Conservation (phyloP, 2,797 vertebrate genomes). For the Lepus oiostolus region DNA sequence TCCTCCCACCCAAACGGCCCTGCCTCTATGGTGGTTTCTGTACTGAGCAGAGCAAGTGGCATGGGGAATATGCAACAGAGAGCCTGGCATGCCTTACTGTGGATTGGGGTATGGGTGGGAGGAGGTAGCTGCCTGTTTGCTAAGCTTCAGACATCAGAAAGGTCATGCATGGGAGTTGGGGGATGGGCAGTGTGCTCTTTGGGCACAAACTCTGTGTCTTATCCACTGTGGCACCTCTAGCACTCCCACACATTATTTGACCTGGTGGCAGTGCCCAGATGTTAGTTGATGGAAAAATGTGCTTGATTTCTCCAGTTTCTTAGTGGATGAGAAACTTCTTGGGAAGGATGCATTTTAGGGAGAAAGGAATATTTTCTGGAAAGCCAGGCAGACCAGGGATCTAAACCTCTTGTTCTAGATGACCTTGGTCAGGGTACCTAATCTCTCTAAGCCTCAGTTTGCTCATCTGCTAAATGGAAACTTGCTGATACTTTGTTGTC, state of each 20-base stretch:
- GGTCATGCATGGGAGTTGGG: background rate
- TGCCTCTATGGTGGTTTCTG: slow-evolving; percentile 48
- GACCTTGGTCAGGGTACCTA: background rate
- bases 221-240: background rate
- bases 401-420: background rate
- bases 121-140: background rate
- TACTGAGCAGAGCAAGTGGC: slow-evolving; percentile 1
- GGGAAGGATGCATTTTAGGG: background rate
- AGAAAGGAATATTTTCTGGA: slow-evolving; percentile 32
- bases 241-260: background rate
- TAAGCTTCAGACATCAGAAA: background rate
- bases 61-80: background rate
- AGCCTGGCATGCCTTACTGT: background rate
- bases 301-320: background rate
- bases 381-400: background rate
- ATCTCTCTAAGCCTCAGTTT: slow-evolving; percentile 3
- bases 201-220: background rate
- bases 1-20: background rate
- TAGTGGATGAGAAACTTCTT: background rate
- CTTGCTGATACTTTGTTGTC: background rate
- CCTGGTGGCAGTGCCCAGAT: background rate
- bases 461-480: background rate
- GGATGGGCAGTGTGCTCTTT: background rate
- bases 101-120: background rate
- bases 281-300: background rate